Conservation (phyloP, 2,113 vertebrate genomes). For the Onychostoma macrolepis region DNA sequence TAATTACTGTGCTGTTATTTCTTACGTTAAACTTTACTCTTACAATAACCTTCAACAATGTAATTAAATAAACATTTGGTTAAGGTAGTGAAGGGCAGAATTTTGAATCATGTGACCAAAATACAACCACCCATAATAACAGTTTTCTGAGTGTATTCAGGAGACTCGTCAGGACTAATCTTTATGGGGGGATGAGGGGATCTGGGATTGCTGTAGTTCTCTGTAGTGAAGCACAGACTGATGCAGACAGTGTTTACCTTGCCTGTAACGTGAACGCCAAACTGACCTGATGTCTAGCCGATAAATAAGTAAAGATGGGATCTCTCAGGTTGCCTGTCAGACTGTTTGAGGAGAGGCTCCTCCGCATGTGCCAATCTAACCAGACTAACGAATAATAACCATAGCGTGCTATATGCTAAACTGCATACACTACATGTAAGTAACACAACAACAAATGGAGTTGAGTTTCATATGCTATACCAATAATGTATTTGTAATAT, state of each 20-base stretch:
- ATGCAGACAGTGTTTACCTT: constrained; percentile 43
- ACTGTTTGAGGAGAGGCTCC: constrained; percentile 14
- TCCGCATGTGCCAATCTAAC: background rate
- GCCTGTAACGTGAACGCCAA: constrained; percentile 55
- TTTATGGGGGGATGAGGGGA: background rate
- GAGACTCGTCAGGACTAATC: background rate
- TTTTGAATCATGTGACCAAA: background rate
- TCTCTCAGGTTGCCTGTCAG: constrained; percentile 52
- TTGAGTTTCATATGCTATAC: background rate
- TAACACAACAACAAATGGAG: background rate
- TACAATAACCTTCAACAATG: background rate
- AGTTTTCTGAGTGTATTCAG: background rate
- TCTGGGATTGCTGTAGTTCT: background rate
- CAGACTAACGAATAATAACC: background rate
- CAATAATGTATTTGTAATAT: background rate
- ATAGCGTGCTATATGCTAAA: background rate
- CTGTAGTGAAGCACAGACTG: background rate
- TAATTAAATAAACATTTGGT: background rate
- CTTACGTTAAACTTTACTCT: background rate
- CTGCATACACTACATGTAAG: background rate
- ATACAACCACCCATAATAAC: background rate
- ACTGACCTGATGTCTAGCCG: constrained; percentile 55
- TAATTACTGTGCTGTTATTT: background rate
- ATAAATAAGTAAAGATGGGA: constrained; percentile 58
- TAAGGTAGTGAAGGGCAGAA: background rate